Evolutionary conservation across 1,140 invertebrate genomes (phyloP), one percentile per base, ranked within the genome.

Genomic region (Drosophila tropicalis): DNA sequence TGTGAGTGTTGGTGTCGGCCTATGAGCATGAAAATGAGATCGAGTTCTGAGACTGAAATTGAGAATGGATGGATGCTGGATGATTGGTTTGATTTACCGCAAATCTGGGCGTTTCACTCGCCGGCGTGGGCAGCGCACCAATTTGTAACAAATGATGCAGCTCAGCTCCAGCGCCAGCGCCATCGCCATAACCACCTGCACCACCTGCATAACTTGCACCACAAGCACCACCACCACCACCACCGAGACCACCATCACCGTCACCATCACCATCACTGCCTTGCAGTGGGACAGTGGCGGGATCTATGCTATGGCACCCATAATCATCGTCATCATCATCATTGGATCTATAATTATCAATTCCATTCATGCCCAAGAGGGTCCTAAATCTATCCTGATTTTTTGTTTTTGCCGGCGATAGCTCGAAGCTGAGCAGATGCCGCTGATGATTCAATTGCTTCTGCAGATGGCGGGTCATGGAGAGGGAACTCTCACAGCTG

Each of bases 361-460:
- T 89, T 77, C 83, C 91, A 89, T 92, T 92, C 72, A 92, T 90
- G 85, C 91, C 91, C 91, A 92, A 92, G 36, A 91, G 76, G 65
- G 85, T 79, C 76, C 91, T 89, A 92, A 92, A 86, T 91, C 89
- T 91, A 85, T 92, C 86, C 81, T 92, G 84, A 86, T 91, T 90
- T 84, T 90, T 87, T 67, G 90, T 85, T 74, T 89, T 90, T 39
- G 85, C 84, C 76, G 91, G 76, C 69, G 90, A 82, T 61, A 92
- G 82, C 79, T 92, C 91, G 58, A 92, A 90, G 78, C 91, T 91
- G 70, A 92, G 84, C 78, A 92, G 75, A 70, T 91, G 86, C 76
- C 91, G 85, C 71, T 92, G 91, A 72, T 92, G 87, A 64, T 92
- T 92, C 63, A 92, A 83, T 90, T 92, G 91, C 70, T 91, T 90